These are phyloP conservation scores for Poeciliopsis presidionis DNA, from an alignment of 2,797 vertebrate species.

Conservation along the genomic window DNA sequence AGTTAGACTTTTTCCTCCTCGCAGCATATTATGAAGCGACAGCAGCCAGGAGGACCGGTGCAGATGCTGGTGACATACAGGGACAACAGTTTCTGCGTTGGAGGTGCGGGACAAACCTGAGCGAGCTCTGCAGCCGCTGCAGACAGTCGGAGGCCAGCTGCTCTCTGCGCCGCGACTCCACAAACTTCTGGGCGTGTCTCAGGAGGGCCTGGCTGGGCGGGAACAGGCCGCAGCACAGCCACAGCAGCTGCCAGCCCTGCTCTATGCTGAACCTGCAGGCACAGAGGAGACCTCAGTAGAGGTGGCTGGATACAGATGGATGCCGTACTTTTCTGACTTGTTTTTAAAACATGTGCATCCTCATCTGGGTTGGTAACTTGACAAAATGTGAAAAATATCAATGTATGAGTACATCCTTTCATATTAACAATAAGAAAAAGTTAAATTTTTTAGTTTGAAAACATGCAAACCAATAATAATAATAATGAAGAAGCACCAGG, in stretches of 20 bases:
- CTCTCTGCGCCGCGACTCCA: constrained; percentile 85
- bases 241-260: constrained; percentile 94
- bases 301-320: neutral
- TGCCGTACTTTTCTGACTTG: neutral
- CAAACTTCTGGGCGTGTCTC: constrained; percentile 89
- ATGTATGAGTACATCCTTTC: neutral
- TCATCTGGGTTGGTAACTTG: neutral
- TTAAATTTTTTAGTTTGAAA: neutral
- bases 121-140: constrained; percentile 85
- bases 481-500: neutral
- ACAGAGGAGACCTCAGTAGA: neutral
- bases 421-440: neutral
- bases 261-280: constrained; percentile 87
- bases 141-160: constrained; percentile 84
- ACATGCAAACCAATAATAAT: too few relatives aligned
- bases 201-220: constrained; percentile 87
- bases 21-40: neutral
- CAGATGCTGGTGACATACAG: neutral
- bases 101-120: constrained; percentile 81
- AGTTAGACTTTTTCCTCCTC: constrained; percentile 22
- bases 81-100: neutral
- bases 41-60: neutral
- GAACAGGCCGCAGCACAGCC: constrained; percentile 95
- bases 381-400: neutral
- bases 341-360: neutral